Percentiles rank a stretch among this genome's conserved stretches.
These are phyloP conservation scores for Pomatostomus ruficeps DNA, from an alignment of 2,113 vertebrate species.

Conservation along the genomic window DNA sequence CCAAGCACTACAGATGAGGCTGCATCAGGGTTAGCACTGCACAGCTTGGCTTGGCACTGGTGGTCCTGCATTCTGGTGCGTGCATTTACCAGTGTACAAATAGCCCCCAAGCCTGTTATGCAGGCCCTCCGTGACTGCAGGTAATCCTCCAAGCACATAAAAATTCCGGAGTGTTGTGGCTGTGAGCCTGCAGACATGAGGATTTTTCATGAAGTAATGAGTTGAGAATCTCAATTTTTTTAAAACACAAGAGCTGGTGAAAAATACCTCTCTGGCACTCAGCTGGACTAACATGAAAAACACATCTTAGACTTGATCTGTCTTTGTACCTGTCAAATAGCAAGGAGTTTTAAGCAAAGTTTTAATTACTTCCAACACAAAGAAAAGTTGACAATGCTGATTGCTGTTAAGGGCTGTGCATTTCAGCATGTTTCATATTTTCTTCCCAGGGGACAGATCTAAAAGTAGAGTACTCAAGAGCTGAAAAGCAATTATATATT, in stretches of 20 bases:
- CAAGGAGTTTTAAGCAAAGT: neutral
- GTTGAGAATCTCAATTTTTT: neutral
- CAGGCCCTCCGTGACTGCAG: neutral
- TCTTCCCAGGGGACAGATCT: neutral
- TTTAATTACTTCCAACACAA: conserved; percentile 10
- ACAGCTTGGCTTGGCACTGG: neutral
- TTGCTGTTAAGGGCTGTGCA: neutral
- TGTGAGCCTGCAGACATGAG: neutral
- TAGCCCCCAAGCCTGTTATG: neutral
- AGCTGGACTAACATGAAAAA: neutral
- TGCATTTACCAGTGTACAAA: neutral
- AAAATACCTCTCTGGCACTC: neutral
- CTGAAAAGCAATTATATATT: conserved; percentile 17
- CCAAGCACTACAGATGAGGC: neutral
- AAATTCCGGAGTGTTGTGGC: neutral
- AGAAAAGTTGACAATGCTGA: neutral
- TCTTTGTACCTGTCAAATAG: neutral
- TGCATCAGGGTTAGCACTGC: neutral
- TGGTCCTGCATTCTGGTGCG: neutral
- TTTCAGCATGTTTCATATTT: neutral
- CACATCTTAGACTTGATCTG: neutral
- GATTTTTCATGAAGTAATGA: neutral
- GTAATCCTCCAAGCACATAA: neutral
- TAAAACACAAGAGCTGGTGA: neutral
- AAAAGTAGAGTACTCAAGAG: neutral